Conservation (phyloP, 2,113 vertebrate genomes). For the Nycticryphes semicollaris region DNA sequence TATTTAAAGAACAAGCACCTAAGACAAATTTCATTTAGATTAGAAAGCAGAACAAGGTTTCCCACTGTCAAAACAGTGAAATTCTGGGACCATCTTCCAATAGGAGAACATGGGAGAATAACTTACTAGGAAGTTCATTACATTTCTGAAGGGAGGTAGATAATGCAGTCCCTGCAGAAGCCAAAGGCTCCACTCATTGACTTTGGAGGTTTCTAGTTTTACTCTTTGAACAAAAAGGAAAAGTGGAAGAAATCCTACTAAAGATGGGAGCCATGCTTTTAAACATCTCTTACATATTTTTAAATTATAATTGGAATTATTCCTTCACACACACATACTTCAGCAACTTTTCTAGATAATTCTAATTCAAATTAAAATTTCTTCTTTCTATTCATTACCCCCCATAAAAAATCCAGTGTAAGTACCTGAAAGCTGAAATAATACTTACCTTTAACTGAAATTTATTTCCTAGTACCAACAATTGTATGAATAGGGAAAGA, state of each 20-base stretch:
- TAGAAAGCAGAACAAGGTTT: neutral
- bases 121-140: neutral
- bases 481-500: neutral
- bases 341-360: neutral
- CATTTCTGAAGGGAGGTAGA: neutral
- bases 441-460: neutral
- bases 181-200: neutral
- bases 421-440: neutral
- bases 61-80: neutral
- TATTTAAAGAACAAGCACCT: neutral
- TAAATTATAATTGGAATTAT: neutral
- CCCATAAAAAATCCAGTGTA: accelerated
- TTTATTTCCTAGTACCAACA: neutral
- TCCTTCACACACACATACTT: neutral
- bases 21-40: neutral
- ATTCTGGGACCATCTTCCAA: neutral
- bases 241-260: neutral
- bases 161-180: neutral
- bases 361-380: neutral
- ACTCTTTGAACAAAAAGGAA: neutral
- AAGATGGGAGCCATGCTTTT: neutral
- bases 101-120: neutral
- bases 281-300: neutral
- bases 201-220: neutral
- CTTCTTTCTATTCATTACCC: neutral